Percentiles rank a stretch among this genome's conserved stretches.
Conservation (phyloP, 2,888 invertebrate species). For the Dioctria rufipes region DNA sequence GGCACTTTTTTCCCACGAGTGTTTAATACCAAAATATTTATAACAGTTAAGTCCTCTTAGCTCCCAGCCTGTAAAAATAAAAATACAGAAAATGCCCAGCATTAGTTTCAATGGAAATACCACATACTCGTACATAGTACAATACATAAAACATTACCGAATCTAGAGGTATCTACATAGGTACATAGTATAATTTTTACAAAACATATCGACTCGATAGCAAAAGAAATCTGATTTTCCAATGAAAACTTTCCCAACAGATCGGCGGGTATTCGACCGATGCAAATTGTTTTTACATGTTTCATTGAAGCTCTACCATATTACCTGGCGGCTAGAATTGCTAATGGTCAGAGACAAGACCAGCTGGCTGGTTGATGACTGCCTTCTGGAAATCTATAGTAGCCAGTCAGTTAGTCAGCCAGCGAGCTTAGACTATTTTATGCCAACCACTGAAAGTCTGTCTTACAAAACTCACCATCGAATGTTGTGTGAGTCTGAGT, state of each 20-base stretch:
- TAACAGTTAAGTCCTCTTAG: constrained; percentile 92
- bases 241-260: constrained; percentile 45
- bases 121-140: too few species aligned
- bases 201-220: background rate
- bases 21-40: constrained; percentile 95
- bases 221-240: constrained; percentile 41
- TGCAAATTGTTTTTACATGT: constrained; percentile 51
- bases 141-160: background rate
- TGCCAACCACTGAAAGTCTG: constrained; percentile 15
- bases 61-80: constrained; percentile 88
- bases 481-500: background rate
- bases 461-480: constrained; percentile 12
- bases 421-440: background rate
- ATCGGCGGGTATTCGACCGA: constrained; percentile 43
- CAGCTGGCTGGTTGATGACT: constrained; percentile 6
- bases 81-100: constrained; percentile 60
- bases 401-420: background rate
- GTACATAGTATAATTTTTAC: background rate
- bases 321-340: constrained; percentile 3
- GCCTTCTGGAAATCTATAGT: constrained; percentile 6
- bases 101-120: background rate
- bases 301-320: constrained; percentile 15
- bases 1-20: constrained; percentile 96
- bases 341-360: background rate
- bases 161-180: background rate